phyloP scores from a whole-genome alignment of 2,113 vertebrate species.

The Tragelaphus strepsiceros region DNA sequence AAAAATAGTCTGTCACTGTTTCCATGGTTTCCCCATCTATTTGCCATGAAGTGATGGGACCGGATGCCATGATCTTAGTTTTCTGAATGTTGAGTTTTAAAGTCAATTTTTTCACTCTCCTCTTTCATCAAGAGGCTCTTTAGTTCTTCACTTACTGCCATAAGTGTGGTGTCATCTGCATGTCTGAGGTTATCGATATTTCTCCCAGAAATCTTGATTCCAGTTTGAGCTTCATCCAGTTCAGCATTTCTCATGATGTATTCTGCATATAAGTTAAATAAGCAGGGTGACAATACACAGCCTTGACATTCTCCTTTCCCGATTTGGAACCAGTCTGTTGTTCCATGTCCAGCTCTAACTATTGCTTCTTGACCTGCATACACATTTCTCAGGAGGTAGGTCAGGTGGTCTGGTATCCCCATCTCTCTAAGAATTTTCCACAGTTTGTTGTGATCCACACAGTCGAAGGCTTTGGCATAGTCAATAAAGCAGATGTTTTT shows the following conservation, averaged over 20 bases:
- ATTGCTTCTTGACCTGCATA: background rate
- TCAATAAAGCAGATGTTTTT: background rate
- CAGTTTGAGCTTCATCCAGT: background rate
- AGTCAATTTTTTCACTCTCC: background rate
- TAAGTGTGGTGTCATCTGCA: background rate
- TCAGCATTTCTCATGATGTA: background rate
- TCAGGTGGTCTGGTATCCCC: background rate
- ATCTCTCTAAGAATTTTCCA: background rate
- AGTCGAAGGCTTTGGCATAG: background rate
- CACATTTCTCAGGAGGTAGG: background rate
- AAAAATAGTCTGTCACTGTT: background rate
- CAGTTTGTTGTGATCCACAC: background rate
- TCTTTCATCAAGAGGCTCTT: background rate
- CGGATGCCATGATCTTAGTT: background rate
- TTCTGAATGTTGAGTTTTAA: background rate
- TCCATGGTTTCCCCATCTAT: background rate
- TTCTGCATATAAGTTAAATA: background rate
- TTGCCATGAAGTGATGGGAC: background rate
- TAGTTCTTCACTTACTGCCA: background rate
- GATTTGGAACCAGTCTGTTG: background rate
- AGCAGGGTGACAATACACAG: background rate
- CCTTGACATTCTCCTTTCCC: background rate
- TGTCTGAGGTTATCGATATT: background rate
- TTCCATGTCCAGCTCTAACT: background rate
- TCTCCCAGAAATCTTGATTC: background rate